Base-by-base conservation (phyloP, 2,888 invertebrate genomes). In the Synanthedon tipuliformis region DNA sequence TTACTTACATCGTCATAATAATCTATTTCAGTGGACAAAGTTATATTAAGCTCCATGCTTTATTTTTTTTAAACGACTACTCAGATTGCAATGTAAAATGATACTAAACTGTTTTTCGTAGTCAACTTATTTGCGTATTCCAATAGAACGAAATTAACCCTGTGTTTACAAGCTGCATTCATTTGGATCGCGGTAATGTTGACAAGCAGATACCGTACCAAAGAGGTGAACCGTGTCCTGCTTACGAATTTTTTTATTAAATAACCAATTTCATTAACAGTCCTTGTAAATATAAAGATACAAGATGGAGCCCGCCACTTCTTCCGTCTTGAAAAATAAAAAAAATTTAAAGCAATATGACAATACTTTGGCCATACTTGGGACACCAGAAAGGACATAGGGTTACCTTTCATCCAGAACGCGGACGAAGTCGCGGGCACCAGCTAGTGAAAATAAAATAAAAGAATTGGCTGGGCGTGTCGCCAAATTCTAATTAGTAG, bases 401-500 rank as follows among this genome's bases (percentile, higher is more conserved):
- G n/a, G n/a, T n/a, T n/a, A n/a, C n/a, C 18, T 18, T 18, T 18
- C 3, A n/a, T n/a, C n/a, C n/a, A n/a, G n/a, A 18, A 18, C 1
- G 18, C 18, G 18, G 18, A 3, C 18, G 18, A 18, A 18, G 18
- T 18, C 18, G 18, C 18, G 18, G 3, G 18, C 18, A 18, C 18
- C 3, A 18, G 18, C 2, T 18, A 18, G 1, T 18, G 3, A 18
- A 18, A 72, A 53, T 59, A 58, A 78, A 80, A 75, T 80, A 66
- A 69, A 62, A 8, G 69, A 69, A 68, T 62, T 59, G 52, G 64
- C 61, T 56, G 71, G 79, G 76, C 83, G 81, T 85, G 85, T 82
- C 82, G 77, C 78, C 78, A 77, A 79, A 82, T 84, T 85, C 76
- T 87, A 87, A 87, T 87, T 86, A 84, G 78, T 73, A 34, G 34